Evolutionary conservation across 37 sponge, comb jelly and placozoan genomes (phyloP).

Genomic region (Ianthella basta): DNA sequence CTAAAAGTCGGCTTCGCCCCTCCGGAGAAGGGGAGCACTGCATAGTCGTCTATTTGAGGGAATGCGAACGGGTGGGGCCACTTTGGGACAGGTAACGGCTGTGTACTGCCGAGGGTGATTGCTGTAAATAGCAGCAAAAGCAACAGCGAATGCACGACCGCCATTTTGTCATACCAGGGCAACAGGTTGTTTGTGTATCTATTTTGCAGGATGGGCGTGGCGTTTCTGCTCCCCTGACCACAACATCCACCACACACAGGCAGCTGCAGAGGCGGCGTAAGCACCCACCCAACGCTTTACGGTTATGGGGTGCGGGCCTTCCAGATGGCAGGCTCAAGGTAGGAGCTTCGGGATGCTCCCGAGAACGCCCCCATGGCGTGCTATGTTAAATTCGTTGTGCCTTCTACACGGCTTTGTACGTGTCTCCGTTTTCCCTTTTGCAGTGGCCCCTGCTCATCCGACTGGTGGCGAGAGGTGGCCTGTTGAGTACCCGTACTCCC

Average conservation of each 20-base stretch:
- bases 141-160: not conserved
- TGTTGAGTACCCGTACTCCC: not conserved
- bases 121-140: not conserved
- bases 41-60: not conserved
- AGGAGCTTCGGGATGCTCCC: not conserved
- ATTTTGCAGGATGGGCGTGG: not conserved
- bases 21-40: not conserved
- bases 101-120: too few relatives aligned
- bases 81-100: not conserved
- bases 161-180: not conserved
- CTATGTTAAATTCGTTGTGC: too few relatives aligned
- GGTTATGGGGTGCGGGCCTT: not conserved
- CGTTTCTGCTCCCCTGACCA: not conserved
- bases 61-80: not conserved
- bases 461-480: too few relatives aligned
- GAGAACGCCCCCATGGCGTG: too few relatives aligned
- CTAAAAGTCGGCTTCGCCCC: not conserved
- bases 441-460: constrained; percentile 17
- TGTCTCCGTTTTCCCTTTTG: not conserved
- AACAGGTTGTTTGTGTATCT: not conserved
- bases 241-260: not conserved
- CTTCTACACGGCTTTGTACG: not conserved
- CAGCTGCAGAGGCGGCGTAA: not conserved
- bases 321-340: not conserved
- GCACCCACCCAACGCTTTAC: not conserved